Evolutionary conservation across 2,888 invertebrate genomes (phyloP).

Genomic region (Noctua janthina): DNA sequence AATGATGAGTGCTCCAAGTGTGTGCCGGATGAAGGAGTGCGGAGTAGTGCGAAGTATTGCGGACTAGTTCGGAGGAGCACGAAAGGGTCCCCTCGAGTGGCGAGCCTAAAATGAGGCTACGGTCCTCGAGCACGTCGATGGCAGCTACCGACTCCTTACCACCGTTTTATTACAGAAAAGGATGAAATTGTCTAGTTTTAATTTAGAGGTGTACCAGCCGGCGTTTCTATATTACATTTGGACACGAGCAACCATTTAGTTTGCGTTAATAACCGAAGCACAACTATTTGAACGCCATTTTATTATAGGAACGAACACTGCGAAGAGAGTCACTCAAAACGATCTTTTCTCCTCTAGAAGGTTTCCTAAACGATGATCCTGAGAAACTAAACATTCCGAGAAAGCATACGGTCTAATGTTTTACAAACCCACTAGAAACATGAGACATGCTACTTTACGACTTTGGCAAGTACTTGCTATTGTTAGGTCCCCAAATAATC

Average conservation of each 20-base stretch:
- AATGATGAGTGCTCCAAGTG: slow-evolving; percentile 63
- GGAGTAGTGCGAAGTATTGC: slow-evolving; percentile 27
- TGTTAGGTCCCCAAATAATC: slow-evolving; percentile 29
- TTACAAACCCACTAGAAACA: background rate
- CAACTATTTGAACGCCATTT: background rate
- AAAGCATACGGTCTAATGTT: background rate
- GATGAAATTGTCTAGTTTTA: slow-evolving; percentile 37
- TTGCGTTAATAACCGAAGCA: background rate
- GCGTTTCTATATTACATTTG: background rate
- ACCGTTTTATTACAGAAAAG: slow-evolving; percentile 49
- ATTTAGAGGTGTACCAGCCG: slow-evolving; percentile 3
- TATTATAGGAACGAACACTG: background rate
- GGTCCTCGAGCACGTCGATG: slow-evolving; percentile 66
- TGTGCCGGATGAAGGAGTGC: slow-evolving; percentile 46
- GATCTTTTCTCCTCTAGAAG: background rate
- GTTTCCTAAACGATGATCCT: background rate
- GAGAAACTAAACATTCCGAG: background rate
- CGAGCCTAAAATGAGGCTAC: slow-evolving; percentile 69
- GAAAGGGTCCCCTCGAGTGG: slow-evolving; percentile 57
- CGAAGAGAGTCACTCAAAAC: background rate
- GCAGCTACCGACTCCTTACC: slow-evolving; percentile 47
- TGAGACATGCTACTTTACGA: slow-evolving; percentile 8
- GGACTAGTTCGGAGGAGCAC: slow-evolving; percentile 39
- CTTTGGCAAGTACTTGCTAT: slow-evolving; percentile 1
- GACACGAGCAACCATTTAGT: background rate